Evolutionary conservation across 2,888 invertebrate genomes (phyloP).

Genomic region (Ariolimax columbianus): DNA sequence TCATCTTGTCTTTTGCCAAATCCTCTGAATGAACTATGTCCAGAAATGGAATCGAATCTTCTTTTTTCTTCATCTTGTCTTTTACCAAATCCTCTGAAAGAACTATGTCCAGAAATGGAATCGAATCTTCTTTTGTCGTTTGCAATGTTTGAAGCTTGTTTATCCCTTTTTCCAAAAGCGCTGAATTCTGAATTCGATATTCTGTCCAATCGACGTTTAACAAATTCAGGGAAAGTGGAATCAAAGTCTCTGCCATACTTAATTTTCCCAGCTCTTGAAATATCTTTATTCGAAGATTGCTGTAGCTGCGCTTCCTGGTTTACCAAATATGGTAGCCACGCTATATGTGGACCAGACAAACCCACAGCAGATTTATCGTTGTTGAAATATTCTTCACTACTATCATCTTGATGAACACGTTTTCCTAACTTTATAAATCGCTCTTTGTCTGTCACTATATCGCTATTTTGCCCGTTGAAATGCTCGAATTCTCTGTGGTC

Average conservation of each 20-base stretch:
- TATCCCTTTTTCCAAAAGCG: constrained; percentile 2
- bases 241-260: background rate
- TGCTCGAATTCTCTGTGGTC: background rate
- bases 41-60: constrained; percentile 16
- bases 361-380: background rate
- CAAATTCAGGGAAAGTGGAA: background rate
- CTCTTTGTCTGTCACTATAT: background rate
- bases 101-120: constrained; percentile 15
- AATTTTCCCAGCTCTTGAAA: background rate
- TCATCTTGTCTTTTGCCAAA: constrained; percentile 12
- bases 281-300: background rate
- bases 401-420: background rate
- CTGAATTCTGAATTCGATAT: constrained; percentile 8
- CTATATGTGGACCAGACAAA: no score
- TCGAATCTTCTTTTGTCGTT: constrained; percentile 10
- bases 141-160: no score
- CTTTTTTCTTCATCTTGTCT: background rate
- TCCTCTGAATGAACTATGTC: background rate
- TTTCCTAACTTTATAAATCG: background rate
- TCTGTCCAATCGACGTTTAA: constrained; percentile 13
- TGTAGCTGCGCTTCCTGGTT: no score
- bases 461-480: background rate
- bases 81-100: constrained; percentile 21
- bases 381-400: background rate
- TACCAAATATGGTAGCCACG: background rate